Evolutionary conservation across 2,888 invertebrate genomes (phyloP).

Genomic region (Melanophora roralis): DNA sequence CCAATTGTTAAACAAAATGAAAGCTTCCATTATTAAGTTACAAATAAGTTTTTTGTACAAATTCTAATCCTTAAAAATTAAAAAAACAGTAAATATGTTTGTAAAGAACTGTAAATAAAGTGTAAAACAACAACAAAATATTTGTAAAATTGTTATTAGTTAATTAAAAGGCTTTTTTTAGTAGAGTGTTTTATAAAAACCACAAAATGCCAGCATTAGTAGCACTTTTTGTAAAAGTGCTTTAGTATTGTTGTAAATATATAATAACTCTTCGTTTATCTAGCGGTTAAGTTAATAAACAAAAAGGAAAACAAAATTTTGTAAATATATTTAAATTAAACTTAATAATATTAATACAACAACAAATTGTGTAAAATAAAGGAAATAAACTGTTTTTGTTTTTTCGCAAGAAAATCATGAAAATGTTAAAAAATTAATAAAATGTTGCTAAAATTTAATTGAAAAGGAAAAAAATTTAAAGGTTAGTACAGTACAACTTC

Average conservation of each 20-base stretch:
- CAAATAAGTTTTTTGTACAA: slow-evolving; percentile 41
- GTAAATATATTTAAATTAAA: slow-evolving; percentile 49
- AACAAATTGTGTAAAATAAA: slow-evolving; percentile 33
- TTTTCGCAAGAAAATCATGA: slow-evolving; percentile 38
- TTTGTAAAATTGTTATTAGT: slow-evolving; percentile 53
- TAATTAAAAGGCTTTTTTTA: slow-evolving; percentile 35
- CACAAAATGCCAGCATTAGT: slow-evolving; percentile 28
- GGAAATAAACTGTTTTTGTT: slow-evolving; percentile 52
- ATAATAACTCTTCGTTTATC: slow-evolving; percentile 13
- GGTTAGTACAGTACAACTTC: no score
- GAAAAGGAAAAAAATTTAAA: background rate
- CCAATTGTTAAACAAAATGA: background rate
- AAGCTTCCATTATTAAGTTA: slow-evolving; percentile 40
- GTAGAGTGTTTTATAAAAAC: slow-evolving; percentile 19
- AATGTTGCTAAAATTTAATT: background rate
- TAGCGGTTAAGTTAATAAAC: slow-evolving; percentile 12
- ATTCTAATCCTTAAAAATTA: background rate
- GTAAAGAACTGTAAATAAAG: background rate
- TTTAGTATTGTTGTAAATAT: slow-evolving; percentile 60
- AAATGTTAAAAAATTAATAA: slow-evolving; percentile 25
- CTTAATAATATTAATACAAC: slow-evolving; percentile 1
- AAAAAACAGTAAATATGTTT: background rate
- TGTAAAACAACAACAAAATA: background rate
- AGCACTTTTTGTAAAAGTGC: slow-evolving; percentile 65
- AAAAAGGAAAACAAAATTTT: background rate